Conservation (phyloP, 23 tunicate species). For the Trididemnum nubilum region DNA sequence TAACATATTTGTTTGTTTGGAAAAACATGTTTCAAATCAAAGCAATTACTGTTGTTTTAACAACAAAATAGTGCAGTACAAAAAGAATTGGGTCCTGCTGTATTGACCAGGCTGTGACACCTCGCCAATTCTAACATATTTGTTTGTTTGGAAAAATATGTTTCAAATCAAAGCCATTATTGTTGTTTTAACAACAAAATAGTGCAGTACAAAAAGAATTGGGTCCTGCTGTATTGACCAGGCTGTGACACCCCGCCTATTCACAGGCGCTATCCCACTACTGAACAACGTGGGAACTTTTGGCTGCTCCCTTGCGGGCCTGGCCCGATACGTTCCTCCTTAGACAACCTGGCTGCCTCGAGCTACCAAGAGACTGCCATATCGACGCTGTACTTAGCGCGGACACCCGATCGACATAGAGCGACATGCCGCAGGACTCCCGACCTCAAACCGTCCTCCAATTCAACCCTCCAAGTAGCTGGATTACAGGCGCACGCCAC, state of each 20-base stretch:
- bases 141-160: no score
- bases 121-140: constrained; percentile 80
- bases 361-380: constrained; percentile 70
- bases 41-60: no score
- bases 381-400: constrained; percentile 95
- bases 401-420: constrained; percentile 91
- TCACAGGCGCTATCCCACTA: constrained; percentile 91
- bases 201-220: constrained; percentile 51
- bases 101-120: constrained; percentile 67
- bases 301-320: constrained; percentile 99
- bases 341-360: constrained; percentile 80
- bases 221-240: constrained; percentile 78
- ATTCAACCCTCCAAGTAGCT: constrained; percentile 36
- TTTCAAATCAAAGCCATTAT: no score
- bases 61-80: no score
- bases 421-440: constrained; percentile 68
- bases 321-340: constrained; percentile 97
- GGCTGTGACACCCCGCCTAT: constrained; percentile 72
- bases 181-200: no score
- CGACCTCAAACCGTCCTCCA: constrained; percentile 63
- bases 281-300: constrained; percentile 93
- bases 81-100: constrained; percentile 78
- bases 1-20: no score
- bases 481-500: constrained; percentile 51
- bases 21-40: no score